These are phyloP conservation scores for Ectropis crepuscularia DNA, from an alignment of 2,888 invertebrate genomes.

Conservation along the genomic window DNA sequence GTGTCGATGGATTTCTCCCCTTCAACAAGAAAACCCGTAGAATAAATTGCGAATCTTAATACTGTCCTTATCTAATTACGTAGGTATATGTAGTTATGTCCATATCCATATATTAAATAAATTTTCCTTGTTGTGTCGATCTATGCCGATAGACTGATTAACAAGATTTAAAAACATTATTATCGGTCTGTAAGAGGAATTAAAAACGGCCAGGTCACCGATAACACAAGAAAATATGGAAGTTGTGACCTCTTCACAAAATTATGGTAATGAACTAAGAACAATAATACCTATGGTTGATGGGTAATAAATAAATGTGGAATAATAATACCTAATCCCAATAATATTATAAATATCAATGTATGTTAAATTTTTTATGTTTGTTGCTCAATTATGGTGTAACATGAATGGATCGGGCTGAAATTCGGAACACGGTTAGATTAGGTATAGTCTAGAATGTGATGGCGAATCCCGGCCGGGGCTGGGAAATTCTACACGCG, in stretches of 20 bases:
- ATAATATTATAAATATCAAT: no score
- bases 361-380: no score
- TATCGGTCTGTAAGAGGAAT: not conserved
- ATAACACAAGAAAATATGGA: conserved; percentile 7
- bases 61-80: not conserved
- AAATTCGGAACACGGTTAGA: no score
- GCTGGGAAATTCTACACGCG: no score
- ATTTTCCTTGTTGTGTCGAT: not conserved
- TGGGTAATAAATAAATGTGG: not conserved
- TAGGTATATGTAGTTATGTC: not conserved
- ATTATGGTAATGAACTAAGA: not conserved
- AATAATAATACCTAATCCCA: not conserved
- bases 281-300: not conserved
- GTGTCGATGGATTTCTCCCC: no score
- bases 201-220: not conserved
- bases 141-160: not conserved
- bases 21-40: no score
- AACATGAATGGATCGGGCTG: no score
- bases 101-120: not conserved
- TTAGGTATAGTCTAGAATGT: no score
- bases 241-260: not conserved
- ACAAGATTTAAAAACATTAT: not conserved
- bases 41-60: no score
- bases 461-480: no score
- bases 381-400: no score